Evolutionary conservation across 2,797 vertebrate species (phyloP).

Genomic region (Mus spretus): DNA sequence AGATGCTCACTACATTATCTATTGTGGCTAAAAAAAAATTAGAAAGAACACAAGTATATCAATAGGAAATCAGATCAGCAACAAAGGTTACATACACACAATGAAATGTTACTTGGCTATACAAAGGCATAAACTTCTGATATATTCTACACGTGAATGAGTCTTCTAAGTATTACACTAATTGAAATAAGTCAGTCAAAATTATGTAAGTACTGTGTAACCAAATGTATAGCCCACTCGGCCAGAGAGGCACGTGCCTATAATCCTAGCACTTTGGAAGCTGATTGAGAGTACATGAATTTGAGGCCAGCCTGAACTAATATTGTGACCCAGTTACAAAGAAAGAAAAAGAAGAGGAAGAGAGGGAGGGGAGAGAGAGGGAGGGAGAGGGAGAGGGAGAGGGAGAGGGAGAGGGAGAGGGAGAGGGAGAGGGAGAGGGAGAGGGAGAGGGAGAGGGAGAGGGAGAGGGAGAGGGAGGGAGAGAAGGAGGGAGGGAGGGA

Average conservation of each 20-base stretch:
- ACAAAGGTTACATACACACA: background rate
- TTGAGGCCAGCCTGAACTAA: background rate
- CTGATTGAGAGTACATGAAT: background rate
- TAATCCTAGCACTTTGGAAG: background rate
- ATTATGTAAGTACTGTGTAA: background rate
- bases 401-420: too few species aligned
- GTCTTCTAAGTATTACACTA: background rate
- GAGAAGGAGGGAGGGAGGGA: too few species aligned
- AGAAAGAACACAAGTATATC: background rate
- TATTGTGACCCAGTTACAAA: background rate
- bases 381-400: too few species aligned
- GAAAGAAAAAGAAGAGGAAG: too few species aligned
- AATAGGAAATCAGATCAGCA: background rate
- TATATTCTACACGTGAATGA: background rate
- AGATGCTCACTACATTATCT: background rate
- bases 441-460: too few species aligned
- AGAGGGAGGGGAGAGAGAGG: accelerated
- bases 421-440: too few species aligned
- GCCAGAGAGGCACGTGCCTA: background rate
- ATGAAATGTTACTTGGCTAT: background rate
- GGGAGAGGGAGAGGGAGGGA: background rate
- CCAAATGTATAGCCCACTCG: background rate
- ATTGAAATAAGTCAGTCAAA: background rate
- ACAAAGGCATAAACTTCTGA: background rate
- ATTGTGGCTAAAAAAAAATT: background rate